Conservation (phyloP, 2,113 vertebrate species). For the Mungos mungo region DNA sequence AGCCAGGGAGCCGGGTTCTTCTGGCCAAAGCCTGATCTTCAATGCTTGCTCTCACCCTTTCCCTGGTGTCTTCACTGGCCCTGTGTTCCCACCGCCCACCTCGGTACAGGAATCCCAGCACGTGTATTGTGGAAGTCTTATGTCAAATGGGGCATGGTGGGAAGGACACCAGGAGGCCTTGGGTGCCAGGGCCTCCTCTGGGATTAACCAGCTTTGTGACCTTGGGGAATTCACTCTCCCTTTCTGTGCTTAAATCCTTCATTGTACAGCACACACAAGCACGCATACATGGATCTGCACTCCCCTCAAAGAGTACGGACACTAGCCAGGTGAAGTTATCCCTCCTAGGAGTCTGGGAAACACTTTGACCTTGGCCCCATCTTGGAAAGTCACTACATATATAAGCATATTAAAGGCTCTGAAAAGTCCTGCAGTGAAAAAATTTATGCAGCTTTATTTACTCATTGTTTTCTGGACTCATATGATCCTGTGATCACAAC, state of each 20-base stretch:
- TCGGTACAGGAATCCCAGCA: background rate
- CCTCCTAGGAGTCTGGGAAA: background rate
- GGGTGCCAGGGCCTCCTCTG: background rate
- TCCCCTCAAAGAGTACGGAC: background rate
- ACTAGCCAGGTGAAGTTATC: background rate
- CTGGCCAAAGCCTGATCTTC: background rate
- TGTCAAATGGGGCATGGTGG: accelerated
- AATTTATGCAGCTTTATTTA: background rate
- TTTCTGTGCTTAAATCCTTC: background rate
- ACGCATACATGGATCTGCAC: accelerated
- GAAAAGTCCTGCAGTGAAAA: background rate
- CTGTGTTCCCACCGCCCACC: background rate
- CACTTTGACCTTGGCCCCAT: background rate
- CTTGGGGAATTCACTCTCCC: background rate
- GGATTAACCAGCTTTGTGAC: background rate
- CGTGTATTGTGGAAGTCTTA: background rate
- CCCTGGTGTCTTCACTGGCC: background rate
- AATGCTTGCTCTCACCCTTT: background rate
- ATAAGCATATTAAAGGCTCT: background rate
- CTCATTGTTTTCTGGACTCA: background rate
- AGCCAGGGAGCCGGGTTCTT: background rate
- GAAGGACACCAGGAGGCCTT: background rate
- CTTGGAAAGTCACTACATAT: background rate
- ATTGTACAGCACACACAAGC: background rate
- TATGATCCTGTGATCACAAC: background rate